Conservation (phyloP, 2,113 vertebrate species). For the Petaurus breviceps region DNA sequence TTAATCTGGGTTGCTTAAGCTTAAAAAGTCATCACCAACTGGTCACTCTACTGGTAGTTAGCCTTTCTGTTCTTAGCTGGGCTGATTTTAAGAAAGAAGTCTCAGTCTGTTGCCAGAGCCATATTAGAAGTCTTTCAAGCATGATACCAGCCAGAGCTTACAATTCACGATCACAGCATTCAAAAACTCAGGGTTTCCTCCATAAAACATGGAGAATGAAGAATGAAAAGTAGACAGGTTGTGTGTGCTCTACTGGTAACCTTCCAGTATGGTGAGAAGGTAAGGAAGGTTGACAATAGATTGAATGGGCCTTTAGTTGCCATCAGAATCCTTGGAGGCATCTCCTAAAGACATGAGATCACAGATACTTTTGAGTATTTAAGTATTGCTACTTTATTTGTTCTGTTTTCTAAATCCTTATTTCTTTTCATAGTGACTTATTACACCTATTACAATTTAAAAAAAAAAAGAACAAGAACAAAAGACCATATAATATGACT, state of each 20-base stretch:
- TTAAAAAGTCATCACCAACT: background rate
- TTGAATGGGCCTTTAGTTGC: background rate
- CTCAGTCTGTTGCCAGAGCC: background rate
- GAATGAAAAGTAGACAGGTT: background rate
- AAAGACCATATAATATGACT: background rate
- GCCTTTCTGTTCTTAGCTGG: background rate
- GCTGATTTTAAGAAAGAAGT: background rate
- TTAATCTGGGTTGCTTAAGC: background rate
- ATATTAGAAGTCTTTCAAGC: background rate
- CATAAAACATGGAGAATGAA: background rate
- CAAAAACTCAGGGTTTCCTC: background rate
- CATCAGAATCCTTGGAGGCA: background rate
- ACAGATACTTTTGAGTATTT: background rate
- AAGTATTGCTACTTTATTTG: background rate
- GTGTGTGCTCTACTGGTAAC: background rate
- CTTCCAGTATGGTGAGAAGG: background rate
- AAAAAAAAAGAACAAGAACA: background rate
- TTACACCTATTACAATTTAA: background rate
- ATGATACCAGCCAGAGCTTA: background rate
- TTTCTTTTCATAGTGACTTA: background rate
- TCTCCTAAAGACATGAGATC: background rate
- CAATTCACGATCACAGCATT: background rate
- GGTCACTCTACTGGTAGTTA: background rate
- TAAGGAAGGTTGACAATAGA: background rate
- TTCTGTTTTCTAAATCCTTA: background rate